Base-by-base conservation (phyloP, 2,113 vertebrate genomes). In the Trematomus loennbergii region DNA sequence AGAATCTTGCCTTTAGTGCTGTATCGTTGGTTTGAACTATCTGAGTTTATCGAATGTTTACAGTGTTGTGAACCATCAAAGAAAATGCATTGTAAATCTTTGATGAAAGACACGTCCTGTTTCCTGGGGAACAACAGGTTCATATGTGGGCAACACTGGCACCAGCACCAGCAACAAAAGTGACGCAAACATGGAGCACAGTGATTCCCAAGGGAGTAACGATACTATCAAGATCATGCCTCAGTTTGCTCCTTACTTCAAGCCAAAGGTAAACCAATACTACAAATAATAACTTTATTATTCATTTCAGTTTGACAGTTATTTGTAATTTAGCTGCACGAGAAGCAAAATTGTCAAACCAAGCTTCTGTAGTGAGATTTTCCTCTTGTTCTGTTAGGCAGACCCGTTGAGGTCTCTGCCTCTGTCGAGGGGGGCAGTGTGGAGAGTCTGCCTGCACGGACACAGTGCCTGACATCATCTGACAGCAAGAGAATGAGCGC, bases 181-280 rank as follows among this genome's bases (percentile, higher is more conserved):
- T 25, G 97, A 99, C 54, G 95, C 94, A 25, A 97, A 98, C 86
- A 91, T 97, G 94, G 97, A 98, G 71, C 96, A 94, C 86, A 94
- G 94, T 57, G 96, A 97, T 73, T 96, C 96, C 74, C 98, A 97
- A 89, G 95, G 97, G 86, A 99, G 96, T 87, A 99, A 98, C 46
- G 98, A 99, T 90, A 99, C 98, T 57, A 99, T 99, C 92, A 98
- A 99, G 91, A 97, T 96, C 75, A 95, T 97, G 55, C 96, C 96
- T 82, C 98, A 98, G 94, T 90, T 98, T 81, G 85, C 96, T 0
- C 94, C 94, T 79, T 94, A 95, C 72, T 96, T 97, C 88, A 99
- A 98, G 92, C 96, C 94, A 88, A 96, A 95, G 95, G 95, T 82
- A 83, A 70, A 43, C 0, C 17, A 43, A 0, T 9, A 8, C 36